phyloP scores from a whole-genome alignment of 2,888 invertebrate genomes.

The Lottia scabra region DNA sequence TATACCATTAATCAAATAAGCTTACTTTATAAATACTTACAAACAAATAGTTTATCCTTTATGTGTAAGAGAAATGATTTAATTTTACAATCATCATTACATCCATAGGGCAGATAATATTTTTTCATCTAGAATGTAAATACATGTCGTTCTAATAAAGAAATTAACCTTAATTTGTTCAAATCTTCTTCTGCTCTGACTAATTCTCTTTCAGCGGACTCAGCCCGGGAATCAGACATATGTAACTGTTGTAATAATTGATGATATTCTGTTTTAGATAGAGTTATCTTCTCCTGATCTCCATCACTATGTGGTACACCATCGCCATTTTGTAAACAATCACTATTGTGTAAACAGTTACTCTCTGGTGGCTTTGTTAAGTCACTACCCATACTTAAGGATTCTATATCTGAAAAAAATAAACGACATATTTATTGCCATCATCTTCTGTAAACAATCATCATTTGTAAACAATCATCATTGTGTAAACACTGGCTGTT shows the following conservation, averaged over 20 bases:
- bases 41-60: no score
- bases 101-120: no score
- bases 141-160: no score
- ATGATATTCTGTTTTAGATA: slow-evolving; percentile 31
- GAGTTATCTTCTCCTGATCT: background rate
- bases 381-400: background rate
- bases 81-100: no score
- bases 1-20: no score
- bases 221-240: slow-evolving; percentile 24
- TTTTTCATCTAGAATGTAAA: no score
- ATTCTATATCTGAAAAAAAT: slow-evolving; percentile 13
- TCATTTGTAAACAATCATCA: background rate
- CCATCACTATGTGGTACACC: background rate
- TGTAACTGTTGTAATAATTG: slow-evolving; percentile 74
- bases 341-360: background rate
- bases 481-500: no score
- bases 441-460: background rate
- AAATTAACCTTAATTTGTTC: slow-evolving; percentile 50
- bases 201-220: slow-evolving; percentile 39
- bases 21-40: no score
- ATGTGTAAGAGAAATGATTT: no score
- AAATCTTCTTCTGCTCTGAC: slow-evolving; percentile 44
- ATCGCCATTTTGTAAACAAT: background rate
- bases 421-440: background rate
- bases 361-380: background rate